Evolutionary conservation across 2,797 vertebrate genomes (phyloP).

Genomic region (Mareca penelope): DNA sequence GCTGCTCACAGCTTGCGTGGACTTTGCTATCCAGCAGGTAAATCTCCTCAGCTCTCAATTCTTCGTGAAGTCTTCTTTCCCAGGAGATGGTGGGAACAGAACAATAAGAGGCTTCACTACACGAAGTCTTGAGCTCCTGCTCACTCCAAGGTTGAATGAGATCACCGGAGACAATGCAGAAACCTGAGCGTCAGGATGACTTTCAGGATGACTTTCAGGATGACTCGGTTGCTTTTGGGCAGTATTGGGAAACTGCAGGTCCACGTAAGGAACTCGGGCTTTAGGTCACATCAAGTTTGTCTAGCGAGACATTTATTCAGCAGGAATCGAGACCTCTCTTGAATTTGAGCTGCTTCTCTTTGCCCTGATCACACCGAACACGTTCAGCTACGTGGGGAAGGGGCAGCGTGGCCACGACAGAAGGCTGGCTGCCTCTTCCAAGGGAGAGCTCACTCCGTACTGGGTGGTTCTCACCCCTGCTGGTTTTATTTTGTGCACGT

Average conservation of each 20-base stretch:
- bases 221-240: not conserved
- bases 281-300: not conserved
- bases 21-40: not conserved
- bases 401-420: not conserved
- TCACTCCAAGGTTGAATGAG: not conserved
- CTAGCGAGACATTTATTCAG: not conserved
- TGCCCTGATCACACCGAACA: fast-evolving
- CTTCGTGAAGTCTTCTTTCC: not conserved
- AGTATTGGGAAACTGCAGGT: fast-evolving
- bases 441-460: not conserved
- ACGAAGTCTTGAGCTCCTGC: not conserved
- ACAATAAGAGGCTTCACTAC: not conserved
- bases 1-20: fast-evolving
- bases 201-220: too few relatives aligned
- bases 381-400: fast-evolving
- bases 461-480: too few relatives aligned
- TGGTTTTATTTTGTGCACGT: not conserved
- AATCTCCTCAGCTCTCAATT: not conserved
- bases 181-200: not conserved
- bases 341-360: not conserved
- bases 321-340: not conserved
- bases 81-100: not conserved
- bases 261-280: not conserved
- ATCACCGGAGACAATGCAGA: fast-evolving
- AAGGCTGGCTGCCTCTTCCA: not conserved